Percentiles rank a stretch among this genome's conserved stretches.
phyloP scores from a whole-genome alignment of 53 echinoderm and acorn worm species.

The Apostichopus leukothele region DNA sequence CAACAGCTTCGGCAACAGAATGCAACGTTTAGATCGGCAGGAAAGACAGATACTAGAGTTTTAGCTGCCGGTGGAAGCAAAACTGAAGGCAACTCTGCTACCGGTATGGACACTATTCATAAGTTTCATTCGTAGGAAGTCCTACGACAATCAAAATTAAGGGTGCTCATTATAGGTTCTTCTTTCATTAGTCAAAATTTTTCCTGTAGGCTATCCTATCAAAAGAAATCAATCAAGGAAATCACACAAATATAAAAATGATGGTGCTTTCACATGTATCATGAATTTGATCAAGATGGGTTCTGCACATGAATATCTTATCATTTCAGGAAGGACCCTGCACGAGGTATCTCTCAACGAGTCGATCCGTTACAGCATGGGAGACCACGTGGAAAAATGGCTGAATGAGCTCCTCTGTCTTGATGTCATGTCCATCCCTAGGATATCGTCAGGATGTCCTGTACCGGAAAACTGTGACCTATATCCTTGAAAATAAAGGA shows the following conservation, averaged over 20 bases:
- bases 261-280: too few relatives aligned
- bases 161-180: too few relatives aligned
- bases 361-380: slow-evolving; percentile 86
- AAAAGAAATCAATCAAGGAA: too few relatives aligned
- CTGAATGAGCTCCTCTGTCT: slow-evolving; percentile 86
- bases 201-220: too few relatives aligned
- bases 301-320: background rate
- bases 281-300: too few relatives aligned
- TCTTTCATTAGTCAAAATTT: too few relatives aligned
- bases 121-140: background rate
- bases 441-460: slow-evolving; percentile 93
- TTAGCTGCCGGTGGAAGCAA: slow-evolving; percentile 38
- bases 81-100: slow-evolving; percentile 58
- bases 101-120: background rate
- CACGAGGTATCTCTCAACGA: slow-evolving; percentile 86
- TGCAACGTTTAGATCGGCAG: slow-evolving; percentile 71
- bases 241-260: too few relatives aligned
- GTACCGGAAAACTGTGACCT: slow-evolving; percentile 90
- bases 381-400: slow-evolving; percentile 93
- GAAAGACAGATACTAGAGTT: slow-evolving; percentile 45
- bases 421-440: slow-evolving; percentile 73
- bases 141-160: background rate
- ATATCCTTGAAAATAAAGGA: slow-evolving; percentile 73
- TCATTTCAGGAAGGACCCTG: slow-evolving; percentile 71
- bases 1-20: slow-evolving; percentile 93